These are phyloP conservation scores for Halichondria panicea DNA, from an alignment of 37 sponge, comb jelly and placozoan species.

Conservation along the genomic window DNA sequence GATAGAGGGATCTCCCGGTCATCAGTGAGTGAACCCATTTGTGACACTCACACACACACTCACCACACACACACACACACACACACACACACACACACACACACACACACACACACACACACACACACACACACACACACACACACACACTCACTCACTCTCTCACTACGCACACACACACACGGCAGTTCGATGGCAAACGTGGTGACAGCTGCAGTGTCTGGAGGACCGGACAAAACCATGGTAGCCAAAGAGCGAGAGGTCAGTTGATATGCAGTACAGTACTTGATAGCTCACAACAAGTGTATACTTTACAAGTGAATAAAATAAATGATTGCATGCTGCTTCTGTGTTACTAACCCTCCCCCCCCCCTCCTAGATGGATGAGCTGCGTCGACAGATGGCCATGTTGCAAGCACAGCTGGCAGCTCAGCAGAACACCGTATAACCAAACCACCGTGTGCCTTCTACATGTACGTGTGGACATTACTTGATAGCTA, in stretches of 20 bases:
- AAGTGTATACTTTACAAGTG: background rate
- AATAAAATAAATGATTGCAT: constrained; percentile 3
- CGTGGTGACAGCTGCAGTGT: background rate
- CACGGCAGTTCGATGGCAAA: background rate
- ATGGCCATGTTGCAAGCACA: constrained; percentile 80
- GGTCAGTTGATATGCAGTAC: constrained; percentile 8
- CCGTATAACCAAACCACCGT: constrained; percentile 15
- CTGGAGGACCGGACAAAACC: constrained; percentile 5
- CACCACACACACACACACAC: constrained; percentile 7
- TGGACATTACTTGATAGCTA: too few species aligned
- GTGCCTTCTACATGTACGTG: too few species aligned
- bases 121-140: too few species aligned
- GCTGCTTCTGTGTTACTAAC: too few species aligned
- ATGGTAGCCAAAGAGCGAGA: constrained; percentile 39
- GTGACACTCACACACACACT: too few species aligned
- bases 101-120: too few species aligned
- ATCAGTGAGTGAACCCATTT: background rate
- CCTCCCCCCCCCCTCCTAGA: constrained; percentile 21
- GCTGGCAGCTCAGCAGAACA: constrained; percentile 55
- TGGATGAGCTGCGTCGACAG: constrained; percentile 79
- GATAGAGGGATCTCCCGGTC: constrained; percentile 38
- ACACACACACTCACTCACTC: too few species aligned
- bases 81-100: background rate
- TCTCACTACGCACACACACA: constrained; percentile 1
- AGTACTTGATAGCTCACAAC: background rate